Percentiles rank a stretch among this genome's conserved stretches.
These are phyloP conservation scores for Aplodontia rufa DNA, from an alignment of 2,113 vertebrate species.

Conservation along the genomic window DNA sequence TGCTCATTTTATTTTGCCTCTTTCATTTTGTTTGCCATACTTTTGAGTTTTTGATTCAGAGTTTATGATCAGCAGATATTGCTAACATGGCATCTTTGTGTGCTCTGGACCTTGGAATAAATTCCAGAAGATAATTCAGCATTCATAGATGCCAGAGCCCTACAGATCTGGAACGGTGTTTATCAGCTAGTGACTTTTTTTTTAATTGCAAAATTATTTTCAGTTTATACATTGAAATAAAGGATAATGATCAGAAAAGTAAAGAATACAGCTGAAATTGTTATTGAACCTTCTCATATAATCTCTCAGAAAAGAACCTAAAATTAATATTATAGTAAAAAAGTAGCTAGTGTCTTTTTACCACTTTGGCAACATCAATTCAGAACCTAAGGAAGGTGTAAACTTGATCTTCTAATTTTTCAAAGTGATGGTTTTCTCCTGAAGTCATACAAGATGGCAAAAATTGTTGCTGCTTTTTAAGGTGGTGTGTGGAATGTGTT, in stretches of 20 bases:
- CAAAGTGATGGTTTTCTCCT: neutral
- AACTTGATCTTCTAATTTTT: neutral
- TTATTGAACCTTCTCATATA: neutral
- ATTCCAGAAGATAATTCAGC: neutral
- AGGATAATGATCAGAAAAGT: neutral
- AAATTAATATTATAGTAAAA: neutral
- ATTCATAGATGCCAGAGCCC: neutral
- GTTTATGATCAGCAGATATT: too few species aligned
- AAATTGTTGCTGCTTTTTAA: neutral
- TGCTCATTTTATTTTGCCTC: neutral
- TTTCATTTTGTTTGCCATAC: neutral
- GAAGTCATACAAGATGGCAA: neutral
- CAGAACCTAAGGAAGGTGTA: neutral
- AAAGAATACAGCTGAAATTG: neutral
- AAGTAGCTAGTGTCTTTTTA: too few species aligned
- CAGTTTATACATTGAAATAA: neutral
- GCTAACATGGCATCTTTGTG: neutral
- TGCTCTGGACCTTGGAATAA: neutral
- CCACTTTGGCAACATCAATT: neutral
- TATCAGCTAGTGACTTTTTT: neutral
- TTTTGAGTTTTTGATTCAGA: neutral
- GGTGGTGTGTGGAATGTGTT: neutral
- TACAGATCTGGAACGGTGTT: rapidly evolving
- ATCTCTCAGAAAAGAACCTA: neutral
- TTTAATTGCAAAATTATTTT: neutral